phyloP scores from a whole-genome alignment of 2,888 invertebrate species.

The Dynastes maya region DNA sequence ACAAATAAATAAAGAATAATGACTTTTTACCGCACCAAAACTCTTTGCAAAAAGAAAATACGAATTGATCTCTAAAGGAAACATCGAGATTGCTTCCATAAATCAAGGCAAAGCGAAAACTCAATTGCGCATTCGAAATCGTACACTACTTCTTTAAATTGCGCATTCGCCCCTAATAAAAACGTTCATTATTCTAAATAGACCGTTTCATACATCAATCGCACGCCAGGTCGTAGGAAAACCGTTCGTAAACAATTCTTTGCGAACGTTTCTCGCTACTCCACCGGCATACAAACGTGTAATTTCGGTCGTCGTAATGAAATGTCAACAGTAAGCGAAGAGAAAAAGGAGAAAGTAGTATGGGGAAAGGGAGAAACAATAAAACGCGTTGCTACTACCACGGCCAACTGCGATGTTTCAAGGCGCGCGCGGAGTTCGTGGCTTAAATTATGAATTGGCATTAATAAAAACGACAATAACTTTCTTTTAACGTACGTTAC shows the following conservation, averaged over 20 bases:
- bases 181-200: conserved; percentile 25
- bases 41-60: no score
- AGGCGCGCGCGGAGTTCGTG: background rate
- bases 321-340: conserved; percentile 34
- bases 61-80: background rate
- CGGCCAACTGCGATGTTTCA: conserved; percentile 27
- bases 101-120: conserved; percentile 2
- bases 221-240: background rate
- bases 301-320: conserved; percentile 37
- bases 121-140: conserved; percentile 3
- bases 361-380: conserved; percentile 13
- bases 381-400: conserved; percentile 32
- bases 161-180: conserved; percentile 19
- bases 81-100: background rate
- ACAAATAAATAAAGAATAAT: no score
- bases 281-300: conserved; percentile 9
- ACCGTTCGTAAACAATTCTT: conserved; percentile 32
- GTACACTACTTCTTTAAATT: conserved; percentile 17
- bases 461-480: conserved; percentile 41
- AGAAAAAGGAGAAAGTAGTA: background rate
- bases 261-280: conserved; percentile 1
- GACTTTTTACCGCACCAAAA: no score
- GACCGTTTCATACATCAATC: conserved; percentile 20
- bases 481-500: conserved; percentile 30
- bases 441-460: conserved; percentile 42